These are phyloP conservation scores for Pogonomyrmex barbatus DNA, from an alignment of 1,140 invertebrate species.

Conservation along the genomic window DNA sequence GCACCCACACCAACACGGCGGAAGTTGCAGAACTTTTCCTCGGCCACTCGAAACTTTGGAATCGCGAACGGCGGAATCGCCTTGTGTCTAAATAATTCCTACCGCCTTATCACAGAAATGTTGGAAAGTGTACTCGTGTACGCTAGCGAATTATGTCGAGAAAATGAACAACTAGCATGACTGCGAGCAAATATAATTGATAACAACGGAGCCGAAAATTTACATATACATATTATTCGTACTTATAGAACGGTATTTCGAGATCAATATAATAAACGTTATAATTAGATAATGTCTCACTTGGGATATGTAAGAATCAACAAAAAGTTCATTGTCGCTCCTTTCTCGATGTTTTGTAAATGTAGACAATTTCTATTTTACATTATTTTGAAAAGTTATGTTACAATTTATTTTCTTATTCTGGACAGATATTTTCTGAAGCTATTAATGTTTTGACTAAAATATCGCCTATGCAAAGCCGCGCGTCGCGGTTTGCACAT, in stretches of 20 bases:
- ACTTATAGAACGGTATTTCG: not conserved
- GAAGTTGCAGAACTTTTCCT: conserved; percentile 54
- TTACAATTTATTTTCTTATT: not conserved
- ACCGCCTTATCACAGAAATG: conserved; percentile 28
- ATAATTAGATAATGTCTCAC: not conserved
- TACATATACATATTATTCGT: not conserved
- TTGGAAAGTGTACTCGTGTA: not conserved
- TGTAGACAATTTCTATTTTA: not conserved
- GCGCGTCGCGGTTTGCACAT: conserved; percentile 16
- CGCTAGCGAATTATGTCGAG: not conserved
- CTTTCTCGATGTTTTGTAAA: not conserved
- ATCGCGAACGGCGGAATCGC: not conserved
- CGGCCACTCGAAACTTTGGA: conserved; percentile 31
- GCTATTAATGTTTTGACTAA: not conserved
- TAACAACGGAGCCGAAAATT: not conserved
- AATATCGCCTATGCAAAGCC: conserved; percentile 22
- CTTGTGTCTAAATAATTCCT: conserved; percentile 48
- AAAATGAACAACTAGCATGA: conserved; percentile 9
- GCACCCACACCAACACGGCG: conserved; percentile 10
- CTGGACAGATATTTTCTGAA: not conserved
- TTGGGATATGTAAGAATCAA: not conserved
- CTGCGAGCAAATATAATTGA: not conserved
- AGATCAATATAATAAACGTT: not conserved
- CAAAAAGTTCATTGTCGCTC: not conserved
- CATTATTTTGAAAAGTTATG: not conserved